A percentile compares a stretch with the other conserved stretches of the same genome.
These are phyloP conservation scores for Macroramphosus scolopax DNA, from an alignment of 2,797 vertebrate genomes.

Conservation along the genomic window DNA sequence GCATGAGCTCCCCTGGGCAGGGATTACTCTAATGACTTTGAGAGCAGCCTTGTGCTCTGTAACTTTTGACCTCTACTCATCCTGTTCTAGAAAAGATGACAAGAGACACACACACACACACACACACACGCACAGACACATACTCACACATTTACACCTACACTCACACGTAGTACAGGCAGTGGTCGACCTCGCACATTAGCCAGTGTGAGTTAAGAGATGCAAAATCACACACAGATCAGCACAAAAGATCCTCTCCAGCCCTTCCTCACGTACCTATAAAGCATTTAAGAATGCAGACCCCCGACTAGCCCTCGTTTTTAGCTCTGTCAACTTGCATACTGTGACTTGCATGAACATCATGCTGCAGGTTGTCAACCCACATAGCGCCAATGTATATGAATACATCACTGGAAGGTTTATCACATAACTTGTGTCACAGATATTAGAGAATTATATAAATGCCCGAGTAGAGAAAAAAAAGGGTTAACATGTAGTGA, in stretches of 20 bases:
- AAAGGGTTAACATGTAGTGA: slow-evolving; percentile 8
- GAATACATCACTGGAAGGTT: too few species aligned
- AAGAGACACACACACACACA: slow-evolving; percentile 9
- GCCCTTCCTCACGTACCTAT: slow-evolving; percentile 22
- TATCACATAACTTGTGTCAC: too few species aligned
- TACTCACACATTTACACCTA: slow-evolving; percentile 11
- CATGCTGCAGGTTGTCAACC: slow-evolving; percentile 24
- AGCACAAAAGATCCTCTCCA: too few species aligned
- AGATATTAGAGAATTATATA: slow-evolving; percentile 6
- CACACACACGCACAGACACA: slow-evolving; percentile 8
- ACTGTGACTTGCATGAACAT: slow-evolving; percentile 35
- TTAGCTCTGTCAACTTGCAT: slow-evolving; percentile 36
- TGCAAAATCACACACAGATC: slow-evolving; percentile 33
- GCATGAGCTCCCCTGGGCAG: slow-evolving; percentile 64
- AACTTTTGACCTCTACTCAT: slow-evolving; percentile 74
- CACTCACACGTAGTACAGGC: slow-evolving; percentile 2
- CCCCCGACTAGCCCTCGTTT: slow-evolving; percentile 21
- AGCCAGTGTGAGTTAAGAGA: slow-evolving; percentile 11
- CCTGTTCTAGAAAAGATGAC: slow-evolving; percentile 52
- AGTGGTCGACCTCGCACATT: slow-evolving; percentile 19
- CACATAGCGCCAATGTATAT: too few species aligned
- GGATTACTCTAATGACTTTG: slow-evolving; percentile 79
- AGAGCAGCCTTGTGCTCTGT: slow-evolving; percentile 59
- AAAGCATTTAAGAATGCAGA: slow-evolving; percentile 18
- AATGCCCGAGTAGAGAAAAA: slow-evolving; percentile 15